A percentile compares a stretch with the other conserved stretches of the same genome.
These are phyloP conservation scores for Cladopsammia gracilis DNA, from an alignment of 64 coral and sea anemone genomes.

Conservation along the genomic window DNA sequence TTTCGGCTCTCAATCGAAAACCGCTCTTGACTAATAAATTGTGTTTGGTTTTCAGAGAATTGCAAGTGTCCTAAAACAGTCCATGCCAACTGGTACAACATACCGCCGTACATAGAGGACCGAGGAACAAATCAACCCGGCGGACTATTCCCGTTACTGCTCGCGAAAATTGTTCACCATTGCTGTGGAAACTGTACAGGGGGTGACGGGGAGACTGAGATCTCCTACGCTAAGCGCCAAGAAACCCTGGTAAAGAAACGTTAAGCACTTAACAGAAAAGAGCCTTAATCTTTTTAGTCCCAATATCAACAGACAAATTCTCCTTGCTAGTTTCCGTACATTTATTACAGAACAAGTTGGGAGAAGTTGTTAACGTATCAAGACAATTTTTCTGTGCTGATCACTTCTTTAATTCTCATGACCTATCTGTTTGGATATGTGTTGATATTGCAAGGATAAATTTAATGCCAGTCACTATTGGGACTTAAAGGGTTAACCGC, in stretches of 20 bases:
- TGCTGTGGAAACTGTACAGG: conserved; percentile 92
- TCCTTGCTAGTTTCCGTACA: too few species aligned
- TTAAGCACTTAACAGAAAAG: neutral
- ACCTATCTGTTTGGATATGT: too few species aligned
- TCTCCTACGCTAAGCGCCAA: conserved; percentile 5
- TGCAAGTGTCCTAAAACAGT: conserved; percentile 88
- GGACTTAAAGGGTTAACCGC: too few species aligned
- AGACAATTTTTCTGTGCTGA: too few species aligned
- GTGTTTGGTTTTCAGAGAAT: conserved; percentile 75
- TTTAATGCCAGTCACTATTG: too few species aligned
- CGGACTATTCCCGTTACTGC: conserved; percentile 76
- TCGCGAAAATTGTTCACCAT: conserved; percentile 50
- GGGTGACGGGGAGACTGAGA: conserved; percentile 51
- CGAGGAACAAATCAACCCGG: neutral
- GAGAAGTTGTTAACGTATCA: too few species aligned
- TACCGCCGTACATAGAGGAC: conserved; percentile 74
- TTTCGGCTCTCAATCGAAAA: too few species aligned
- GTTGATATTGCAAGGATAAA: too few species aligned
- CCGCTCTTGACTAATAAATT: too few species aligned
- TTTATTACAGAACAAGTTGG: too few species aligned
- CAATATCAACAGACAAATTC: too few species aligned
- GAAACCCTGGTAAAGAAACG: conserved; percentile 1
- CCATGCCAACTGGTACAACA: conserved; percentile 86
- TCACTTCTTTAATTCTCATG: too few species aligned
- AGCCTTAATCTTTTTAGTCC: neutral